These are phyloP conservation scores for Paguma larvata DNA, from an alignment of 2,797 vertebrate genomes.

Conservation along the genomic window DNA sequence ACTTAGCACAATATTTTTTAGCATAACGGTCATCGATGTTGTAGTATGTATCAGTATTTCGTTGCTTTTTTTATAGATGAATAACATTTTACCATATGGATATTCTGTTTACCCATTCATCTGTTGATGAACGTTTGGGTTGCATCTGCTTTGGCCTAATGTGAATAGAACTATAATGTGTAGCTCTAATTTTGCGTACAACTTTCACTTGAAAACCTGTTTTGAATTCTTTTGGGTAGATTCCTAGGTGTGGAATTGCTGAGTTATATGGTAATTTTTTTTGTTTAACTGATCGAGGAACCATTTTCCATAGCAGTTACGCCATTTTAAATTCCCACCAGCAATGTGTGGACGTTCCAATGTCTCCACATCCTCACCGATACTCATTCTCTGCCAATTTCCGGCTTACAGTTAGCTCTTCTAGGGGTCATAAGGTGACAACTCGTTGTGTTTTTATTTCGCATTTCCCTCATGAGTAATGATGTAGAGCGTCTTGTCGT, in stretches of 20 bases:
- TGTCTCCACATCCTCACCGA: not conserved
- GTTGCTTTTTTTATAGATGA: not conserved
- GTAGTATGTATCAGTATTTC: not conserved
- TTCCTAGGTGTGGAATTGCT: not conserved
- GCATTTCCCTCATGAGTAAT: not conserved
- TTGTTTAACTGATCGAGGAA: not conserved
- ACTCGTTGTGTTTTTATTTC: not conserved
- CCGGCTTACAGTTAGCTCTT: not conserved
- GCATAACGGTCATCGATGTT: accelerated
- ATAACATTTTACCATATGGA: accelerated
- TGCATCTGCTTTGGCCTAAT: not conserved
- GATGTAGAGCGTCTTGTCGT: not conserved
- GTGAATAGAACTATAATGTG: not conserved
- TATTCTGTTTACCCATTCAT: too few species aligned
- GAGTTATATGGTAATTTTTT: not conserved
- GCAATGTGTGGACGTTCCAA: not conserved
- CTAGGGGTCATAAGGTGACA: not conserved
- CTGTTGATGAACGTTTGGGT: not conserved
- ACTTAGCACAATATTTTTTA: not conserved
- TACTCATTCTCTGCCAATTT: not conserved
- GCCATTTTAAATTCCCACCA: not conserved
- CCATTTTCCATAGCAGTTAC: not conserved
- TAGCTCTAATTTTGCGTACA: not conserved
- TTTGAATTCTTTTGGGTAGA: not conserved
- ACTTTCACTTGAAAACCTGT: not conserved